A percentile compares a stretch with the other conserved stretches of the same genome.
Evolutionary conservation across 2,797 vertebrate genomes (phyloP).

Genomic region (Clarias platycephalus): DNA sequence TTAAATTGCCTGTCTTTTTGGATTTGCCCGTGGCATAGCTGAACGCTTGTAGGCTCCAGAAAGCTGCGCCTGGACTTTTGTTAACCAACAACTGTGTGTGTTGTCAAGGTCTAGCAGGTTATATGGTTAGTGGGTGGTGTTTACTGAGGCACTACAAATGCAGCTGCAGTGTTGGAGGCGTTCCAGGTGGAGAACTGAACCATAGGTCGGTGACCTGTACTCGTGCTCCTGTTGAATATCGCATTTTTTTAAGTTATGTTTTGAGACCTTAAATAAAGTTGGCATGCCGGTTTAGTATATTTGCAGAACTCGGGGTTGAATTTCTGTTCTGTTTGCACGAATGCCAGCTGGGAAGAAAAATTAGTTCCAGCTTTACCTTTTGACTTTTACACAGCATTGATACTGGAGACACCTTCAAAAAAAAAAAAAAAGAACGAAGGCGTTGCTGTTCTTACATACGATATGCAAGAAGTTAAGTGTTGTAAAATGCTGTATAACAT

Average conservation of each 20-base stretch:
- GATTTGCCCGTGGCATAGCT: slow-evolving; percentile 50
- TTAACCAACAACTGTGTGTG: neutral
- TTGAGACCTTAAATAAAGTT: slow-evolving; percentile 4
- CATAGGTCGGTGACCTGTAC: slow-evolving; percentile 12
- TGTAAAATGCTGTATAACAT: neutral
- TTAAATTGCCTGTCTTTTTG: slow-evolving; percentile 43
- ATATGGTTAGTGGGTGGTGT: slow-evolving; percentile 35
- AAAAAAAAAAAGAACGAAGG: too few species aligned
- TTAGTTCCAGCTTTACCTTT: neutral
- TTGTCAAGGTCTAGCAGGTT: slow-evolving; percentile 18
- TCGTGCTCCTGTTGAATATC: neutral
- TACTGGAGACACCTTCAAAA: neutral
- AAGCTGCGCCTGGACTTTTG: slow-evolving; percentile 10
- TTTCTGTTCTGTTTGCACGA: neutral
- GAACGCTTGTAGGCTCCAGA: slow-evolving; percentile 46
- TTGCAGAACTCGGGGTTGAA: neutral
- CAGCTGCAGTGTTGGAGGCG: slow-evolving; percentile 14
- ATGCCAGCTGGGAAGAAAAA: neutral
- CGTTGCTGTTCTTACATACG: neutral
- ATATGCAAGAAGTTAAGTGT: neutral
- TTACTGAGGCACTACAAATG: slow-evolving; percentile 37
- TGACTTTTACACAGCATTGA: neutral
- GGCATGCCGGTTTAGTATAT: neutral
- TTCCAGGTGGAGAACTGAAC: slow-evolving; percentile 22
- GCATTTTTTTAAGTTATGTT: neutral